These are phyloP conservation scores for Porites australiensis DNA, from an alignment of 64 coral and sea anemone species.

Conservation along the genomic window DNA sequence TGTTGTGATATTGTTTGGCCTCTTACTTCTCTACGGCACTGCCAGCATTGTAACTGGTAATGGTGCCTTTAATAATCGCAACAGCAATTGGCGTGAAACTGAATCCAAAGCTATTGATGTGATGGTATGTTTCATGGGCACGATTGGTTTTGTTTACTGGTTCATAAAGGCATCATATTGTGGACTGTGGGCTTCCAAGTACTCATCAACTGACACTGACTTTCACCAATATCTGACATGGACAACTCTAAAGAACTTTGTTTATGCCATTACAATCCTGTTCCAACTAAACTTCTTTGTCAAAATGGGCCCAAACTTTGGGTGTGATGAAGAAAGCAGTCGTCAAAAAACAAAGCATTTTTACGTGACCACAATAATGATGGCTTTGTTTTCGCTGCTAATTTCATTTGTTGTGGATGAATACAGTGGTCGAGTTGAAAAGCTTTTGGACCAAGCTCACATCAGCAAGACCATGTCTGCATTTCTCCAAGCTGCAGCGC, in stretches of 20 bases:
- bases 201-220: background rate
- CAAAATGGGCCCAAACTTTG: constrained; percentile 86
- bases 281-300: constrained; percentile 90
- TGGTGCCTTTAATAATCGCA: background rate
- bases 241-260: constrained; percentile 67
- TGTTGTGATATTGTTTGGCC: constrained; percentile 65
- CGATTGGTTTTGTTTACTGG: constrained; percentile 77
- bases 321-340: constrained; percentile 19
- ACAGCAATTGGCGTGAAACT: constrained; percentile 79
- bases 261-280: constrained; percentile 64
- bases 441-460: constrained; percentile 40
- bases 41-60: background rate
- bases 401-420: constrained; percentile 79
- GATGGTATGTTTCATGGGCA: constrained; percentile 88
- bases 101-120: constrained; percentile 90
- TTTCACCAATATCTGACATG: constrained; percentile 53
- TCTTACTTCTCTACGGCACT: constrained; percentile 46
- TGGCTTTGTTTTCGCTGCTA: constrained; percentile 72
- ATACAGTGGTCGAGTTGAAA: constrained; percentile 75
- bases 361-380: constrained; percentile 75
- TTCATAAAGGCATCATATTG: constrained; percentile 81
- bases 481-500: constrained; percentile 71
- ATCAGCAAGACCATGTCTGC: constrained; percentile 48
- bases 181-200: constrained; percentile 27
- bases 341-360: constrained; percentile 52